Conservation (phyloP, 2,797 vertebrate species). For the Astyanax mexicanus region DNA sequence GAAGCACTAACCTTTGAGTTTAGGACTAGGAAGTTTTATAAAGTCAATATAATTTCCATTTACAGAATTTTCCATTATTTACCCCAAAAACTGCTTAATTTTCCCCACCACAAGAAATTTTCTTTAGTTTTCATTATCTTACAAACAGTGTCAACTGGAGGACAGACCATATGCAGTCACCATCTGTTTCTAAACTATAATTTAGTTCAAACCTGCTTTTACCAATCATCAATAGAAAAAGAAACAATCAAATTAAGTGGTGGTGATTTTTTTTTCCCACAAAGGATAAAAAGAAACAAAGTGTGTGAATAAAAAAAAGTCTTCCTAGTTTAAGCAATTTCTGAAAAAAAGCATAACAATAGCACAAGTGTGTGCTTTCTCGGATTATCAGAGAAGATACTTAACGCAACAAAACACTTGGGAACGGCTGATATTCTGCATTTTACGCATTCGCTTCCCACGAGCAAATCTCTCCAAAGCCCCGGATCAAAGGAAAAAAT, state of each 20-base stretch:
- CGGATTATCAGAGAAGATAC: not conserved
- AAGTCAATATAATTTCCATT: not conserved
- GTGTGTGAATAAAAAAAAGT: not conserved
- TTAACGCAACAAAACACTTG: conserved; percentile 48
- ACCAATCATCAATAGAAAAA: not conserved
- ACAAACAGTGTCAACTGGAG: not conserved
- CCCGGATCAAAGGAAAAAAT: conserved; percentile 66
- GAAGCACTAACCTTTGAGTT: too few species aligned
- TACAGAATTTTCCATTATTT: too few species aligned
- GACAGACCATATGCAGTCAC: not conserved
- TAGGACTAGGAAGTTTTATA: too few species aligned
- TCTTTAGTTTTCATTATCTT: not conserved
- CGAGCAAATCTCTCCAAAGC: conserved; percentile 48
- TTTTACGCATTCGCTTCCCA: not conserved
- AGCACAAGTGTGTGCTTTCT: not conserved
- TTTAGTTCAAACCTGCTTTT: conserved; percentile 12
- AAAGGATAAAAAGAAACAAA: not conserved
- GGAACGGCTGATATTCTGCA: conserved; percentile 35
- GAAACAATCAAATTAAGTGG: conserved; percentile 2
- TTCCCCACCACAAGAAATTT: not conserved
- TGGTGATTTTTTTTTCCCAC: not conserved
- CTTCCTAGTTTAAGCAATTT: not conserved
- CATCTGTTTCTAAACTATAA: not conserved
- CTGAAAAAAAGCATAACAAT: not conserved
- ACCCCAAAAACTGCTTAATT: not conserved